Evolutionary conservation across 2,113 vertebrate genomes (phyloP), one percentile per base, ranked within the genome.

Genomic region (Actenoides hombroni): DNA sequence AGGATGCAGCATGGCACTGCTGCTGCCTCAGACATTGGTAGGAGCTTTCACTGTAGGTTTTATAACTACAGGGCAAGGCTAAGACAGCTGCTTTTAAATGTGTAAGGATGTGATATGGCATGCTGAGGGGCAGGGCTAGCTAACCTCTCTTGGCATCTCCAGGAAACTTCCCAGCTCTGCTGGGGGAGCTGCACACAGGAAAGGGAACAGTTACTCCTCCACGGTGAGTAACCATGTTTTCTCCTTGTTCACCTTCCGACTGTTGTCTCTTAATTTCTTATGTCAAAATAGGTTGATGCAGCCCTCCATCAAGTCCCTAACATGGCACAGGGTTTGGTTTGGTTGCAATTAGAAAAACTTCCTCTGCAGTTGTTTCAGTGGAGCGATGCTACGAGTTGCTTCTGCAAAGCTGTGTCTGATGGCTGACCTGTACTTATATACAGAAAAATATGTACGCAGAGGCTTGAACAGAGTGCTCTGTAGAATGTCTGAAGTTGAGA

Each of bases 131-230:
- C 96, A 91, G 97, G 97, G 97, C 97, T 97, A 97, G 97, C 96
- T 97, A 97, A 98, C 97, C 91, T 98, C 92, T 97, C 97, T 97
- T 97, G 97, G 97, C 97, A 96, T 97, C 97, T 97, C 97, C 96
- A 98, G 97, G 97, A 82, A 97, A 97, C 95, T 96, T 96, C 97
- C 96, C 97, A 97, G 97, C 97, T 97, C 96, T 92, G 96, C 97
- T 98, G 97, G 96, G 97, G 96, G 80, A 97, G 91, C 97, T 95
- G 95, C 97, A 92, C 96, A 97, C 97, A 97, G 97, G 33, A 96
- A 96, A 97, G 97, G 97, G 83, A 96, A 96, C 96, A 91, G 96
- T 96, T 96, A 92, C 96, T 96, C 93, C 96, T 97, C 95, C 96
- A 91, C 76, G 94, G 97, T 97, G 97, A 98, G 97, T 98, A 97